A percentile compares a stretch with the other conserved stretches of the same genome.
Conservation (phyloP, 2,113 vertebrate species). For the Muscicapa adusta region DNA sequence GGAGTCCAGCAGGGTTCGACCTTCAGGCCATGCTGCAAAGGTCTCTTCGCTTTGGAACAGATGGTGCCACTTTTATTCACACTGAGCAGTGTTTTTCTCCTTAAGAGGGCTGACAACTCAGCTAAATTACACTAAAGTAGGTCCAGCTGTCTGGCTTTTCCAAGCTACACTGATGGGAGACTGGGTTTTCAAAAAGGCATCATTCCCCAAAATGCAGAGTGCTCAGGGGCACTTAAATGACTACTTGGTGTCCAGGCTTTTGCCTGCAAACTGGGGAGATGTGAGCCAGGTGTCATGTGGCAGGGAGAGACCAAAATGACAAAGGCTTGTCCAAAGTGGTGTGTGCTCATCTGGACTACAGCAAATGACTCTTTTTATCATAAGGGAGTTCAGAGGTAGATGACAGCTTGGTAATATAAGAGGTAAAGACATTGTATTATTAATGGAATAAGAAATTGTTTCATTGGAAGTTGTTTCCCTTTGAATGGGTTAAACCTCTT, state of each 20-base stretch:
- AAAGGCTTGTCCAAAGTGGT: neutral
- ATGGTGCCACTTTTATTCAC: constrained; percentile 2
- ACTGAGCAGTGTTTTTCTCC: neutral
- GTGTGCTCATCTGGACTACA: neutral
- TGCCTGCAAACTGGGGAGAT: neutral
- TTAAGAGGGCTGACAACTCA: neutral
- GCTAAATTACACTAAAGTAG: neutral
- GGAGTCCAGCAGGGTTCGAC: neutral
- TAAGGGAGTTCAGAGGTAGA: neutral
- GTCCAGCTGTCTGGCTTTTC: neutral
- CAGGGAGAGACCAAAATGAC: neutral
- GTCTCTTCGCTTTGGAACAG: neutral
- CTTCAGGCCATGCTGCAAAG: constrained; percentile 8
- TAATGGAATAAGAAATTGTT: neutral
- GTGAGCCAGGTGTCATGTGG: neutral
- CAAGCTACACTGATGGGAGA: neutral
- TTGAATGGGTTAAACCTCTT: neutral
- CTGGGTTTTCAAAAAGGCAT: neutral
- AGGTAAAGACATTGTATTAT: neutral
- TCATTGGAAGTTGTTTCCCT: neutral
- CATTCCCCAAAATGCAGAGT: neutral
- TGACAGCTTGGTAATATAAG: neutral
- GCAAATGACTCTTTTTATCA: neutral
- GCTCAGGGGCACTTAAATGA: neutral
- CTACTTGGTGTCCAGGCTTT: neutral